Evolutionary conservation across 2,888 invertebrate genomes (phyloP).

Genomic region (Megamerina dolium): DNA sequence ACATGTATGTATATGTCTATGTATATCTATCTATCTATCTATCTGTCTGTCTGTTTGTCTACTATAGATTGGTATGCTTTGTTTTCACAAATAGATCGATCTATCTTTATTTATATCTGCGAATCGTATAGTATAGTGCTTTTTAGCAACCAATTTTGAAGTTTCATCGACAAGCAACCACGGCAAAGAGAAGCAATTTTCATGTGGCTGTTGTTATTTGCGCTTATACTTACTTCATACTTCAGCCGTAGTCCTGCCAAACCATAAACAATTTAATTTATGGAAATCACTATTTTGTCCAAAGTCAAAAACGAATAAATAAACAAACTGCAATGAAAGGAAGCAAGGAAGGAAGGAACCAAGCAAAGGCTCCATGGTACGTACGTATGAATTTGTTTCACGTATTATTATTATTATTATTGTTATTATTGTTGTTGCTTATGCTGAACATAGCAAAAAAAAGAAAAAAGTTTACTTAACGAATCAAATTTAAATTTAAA

Average conservation of each 20-base stretch:
- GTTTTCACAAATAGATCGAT: too few species aligned
- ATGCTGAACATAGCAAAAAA: constrained; percentile 16
- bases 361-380: too few species aligned
- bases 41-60: constrained; percentile 2
- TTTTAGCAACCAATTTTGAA: not conserved
- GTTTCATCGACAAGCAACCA: constrained; percentile 3
- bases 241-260: constrained; percentile 17
- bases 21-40: constrained; percentile 2
- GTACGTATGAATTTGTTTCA: too few species aligned
- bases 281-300: constrained; percentile 28
- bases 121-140: too few species aligned
- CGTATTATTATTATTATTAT: too few species aligned
- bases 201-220: not conserved
- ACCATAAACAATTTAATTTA: constrained; percentile 38
- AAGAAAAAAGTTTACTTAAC: constrained; percentile 32
- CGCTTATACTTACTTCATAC: not conserved
- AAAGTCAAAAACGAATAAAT: too few species aligned
- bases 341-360: too few species aligned
- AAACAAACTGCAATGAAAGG: too few species aligned
- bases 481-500: constrained; percentile 39
- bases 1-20: too few species aligned
- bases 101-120: too few species aligned
- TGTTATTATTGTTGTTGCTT: too few species aligned
- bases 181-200: not conserved
- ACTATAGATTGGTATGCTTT: too few species aligned